Evolutionary conservation across 2,888 invertebrate genomes (phyloP), one percentile per base, ranked within the genome.

Genomic region (Eupithecia exiguata): DNA sequence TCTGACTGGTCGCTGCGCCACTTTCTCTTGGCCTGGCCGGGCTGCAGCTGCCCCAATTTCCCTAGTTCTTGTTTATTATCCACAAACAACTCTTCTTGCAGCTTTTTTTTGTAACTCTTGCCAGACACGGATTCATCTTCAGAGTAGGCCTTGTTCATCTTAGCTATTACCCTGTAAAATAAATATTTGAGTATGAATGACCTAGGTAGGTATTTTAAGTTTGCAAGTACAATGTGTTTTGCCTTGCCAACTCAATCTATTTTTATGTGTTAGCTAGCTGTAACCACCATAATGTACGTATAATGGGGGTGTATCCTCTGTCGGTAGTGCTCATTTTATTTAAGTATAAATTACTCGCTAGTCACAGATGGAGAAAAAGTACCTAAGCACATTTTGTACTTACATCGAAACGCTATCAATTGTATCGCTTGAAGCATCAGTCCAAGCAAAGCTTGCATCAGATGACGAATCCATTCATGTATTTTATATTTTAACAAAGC

Each of bases 391-490:
- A 49, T 49, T 21, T 25, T 40, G 14, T 18, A 70, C 78, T 72
- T 72, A 78, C 78, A 61, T 75, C 36, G 1, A 6, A 69, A 14
- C 74, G 43, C 69, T 76, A 68, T 77, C 77, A 30, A 68, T 68
- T 12, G 77, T 70, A 62, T 77, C 75, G 61, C 69, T 65, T 12
- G 79, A 78, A 36, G 77, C 78, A 74, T 79, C 78, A 62, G 79
- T 78, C 79, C 79, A 79, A 38, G 77, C 79, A 69, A 79, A 79
- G 43, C 78, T 78, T 66, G 73, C 77, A 12, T 79, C 79, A 66
- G 79, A 79, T 65, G 75, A 75, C 53, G 79, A 78, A 74, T 79
- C 79, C 79, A 79, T 79, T 71, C 36, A 72, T 43, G 7, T 16
- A 14, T 61, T 35, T 62, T 30, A 61, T 1, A 21, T 25, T 58